Conservation (phyloP, 2,888 invertebrate species). For the Frankliniella intonsa region DNA sequence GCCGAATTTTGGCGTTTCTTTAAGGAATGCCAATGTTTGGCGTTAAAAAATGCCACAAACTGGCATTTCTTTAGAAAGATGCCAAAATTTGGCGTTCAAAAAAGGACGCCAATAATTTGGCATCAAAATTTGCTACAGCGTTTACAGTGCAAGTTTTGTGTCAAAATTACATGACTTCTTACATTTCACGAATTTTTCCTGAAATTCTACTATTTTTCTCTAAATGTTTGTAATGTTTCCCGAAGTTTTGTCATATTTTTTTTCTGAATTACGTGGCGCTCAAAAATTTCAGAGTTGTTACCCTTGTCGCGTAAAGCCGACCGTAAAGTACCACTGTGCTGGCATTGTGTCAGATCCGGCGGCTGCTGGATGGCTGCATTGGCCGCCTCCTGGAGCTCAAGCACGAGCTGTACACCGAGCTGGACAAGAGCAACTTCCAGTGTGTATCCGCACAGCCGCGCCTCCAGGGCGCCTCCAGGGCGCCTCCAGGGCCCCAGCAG, state of each 20-base stretch:
- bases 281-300: too few relatives aligned
- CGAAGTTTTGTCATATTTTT: too few relatives aligned
- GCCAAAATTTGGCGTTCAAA: too few relatives aligned
- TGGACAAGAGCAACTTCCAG: slow-evolving; percentile 33
- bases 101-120: too few relatives aligned
- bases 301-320: not conserved
- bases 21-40: too few relatives aligned
- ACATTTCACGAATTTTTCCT: slow-evolving; percentile 56
- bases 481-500: not conserved
- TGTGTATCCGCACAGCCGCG: not conserved
- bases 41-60: too few relatives aligned
- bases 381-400: slow-evolving; percentile 35
- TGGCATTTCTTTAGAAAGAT: not conserved
- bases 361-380: slow-evolving; percentile 4
- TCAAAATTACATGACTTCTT: slow-evolving; percentile 55
- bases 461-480: not conserved
- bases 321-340: not conserved
- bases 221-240: too few relatives aligned
- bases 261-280: too few relatives aligned
- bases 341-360: not conserved
- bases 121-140: not conserved
- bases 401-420: slow-evolving; percentile 34
- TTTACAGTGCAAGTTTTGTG: too few relatives aligned
- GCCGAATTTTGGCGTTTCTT: too few relatives aligned
- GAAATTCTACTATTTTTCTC: slow-evolving; percentile 43